Base-by-base conservation (phyloP, 2,113 vertebrate genomes). In the Uria lomvia region DNA sequence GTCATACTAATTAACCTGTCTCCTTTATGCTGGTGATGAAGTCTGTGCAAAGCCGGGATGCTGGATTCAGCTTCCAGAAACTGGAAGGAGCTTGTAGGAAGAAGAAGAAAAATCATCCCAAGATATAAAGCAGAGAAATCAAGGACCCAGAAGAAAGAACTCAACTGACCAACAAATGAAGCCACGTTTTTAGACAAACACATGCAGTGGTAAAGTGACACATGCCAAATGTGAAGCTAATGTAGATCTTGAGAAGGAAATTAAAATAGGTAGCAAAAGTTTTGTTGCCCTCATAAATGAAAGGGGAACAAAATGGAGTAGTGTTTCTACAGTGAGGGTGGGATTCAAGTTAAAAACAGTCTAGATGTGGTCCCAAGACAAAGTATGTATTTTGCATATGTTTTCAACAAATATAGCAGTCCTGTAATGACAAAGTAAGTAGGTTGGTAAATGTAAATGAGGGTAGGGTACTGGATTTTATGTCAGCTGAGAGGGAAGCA, bases 331-430 rank as follows among this genome's bases (percentile, higher is more conserved):
- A 52, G 26, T 21, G 5, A 47, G 15, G 2, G 16, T 77, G 8
- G 4, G 4, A 8, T 62, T 23, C 17, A 80, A 3, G 0, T 70
- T 70, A 20, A 30, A 58, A 83, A 68, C 3, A 14, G 2, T 32
- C 20, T 72, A 26, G 4, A 19, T 42, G 9, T 3, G 7, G 10
- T 75, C 7, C 12, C 4, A 63, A 56, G 30, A 74, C 14, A 45
- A 78, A 71, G 53, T 42, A 36, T 1, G 2, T 20, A 21, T 59
- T 88, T 74, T 82, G 11, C 4, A 66, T 22, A 3, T 24, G 5
- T 67, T 88, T 92, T 82, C 32, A 86, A 63, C 10, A 71, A 77
- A 49, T 53, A 40, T 8, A 92, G 9, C 9, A 49, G 18, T 34
- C 26, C 24, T 3, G 0, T 58, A 30, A 81, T 56, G 42, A 53